Evolutionary conservation across 2,797 vertebrate species (phyloP).

Genomic region (Dendrocincla tyrannina): DNA sequence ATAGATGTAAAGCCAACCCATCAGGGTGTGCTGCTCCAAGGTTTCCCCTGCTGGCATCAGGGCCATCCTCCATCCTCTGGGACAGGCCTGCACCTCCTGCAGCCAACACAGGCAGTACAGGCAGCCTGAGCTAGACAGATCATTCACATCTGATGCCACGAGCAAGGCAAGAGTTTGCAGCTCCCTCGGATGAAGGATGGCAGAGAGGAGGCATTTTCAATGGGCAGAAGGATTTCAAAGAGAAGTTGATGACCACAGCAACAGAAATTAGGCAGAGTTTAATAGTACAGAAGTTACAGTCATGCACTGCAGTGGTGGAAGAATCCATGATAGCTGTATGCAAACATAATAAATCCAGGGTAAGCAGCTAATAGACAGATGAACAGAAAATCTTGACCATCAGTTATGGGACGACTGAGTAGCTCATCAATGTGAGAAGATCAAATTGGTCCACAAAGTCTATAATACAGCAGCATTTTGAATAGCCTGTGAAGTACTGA

Average conservation of each 20-base stretch:
- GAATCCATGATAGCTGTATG: not conserved
- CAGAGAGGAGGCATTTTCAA: not conserved
- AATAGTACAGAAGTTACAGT: not conserved
- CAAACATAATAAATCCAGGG: not conserved
- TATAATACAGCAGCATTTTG: not conserved
- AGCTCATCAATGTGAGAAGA: not conserved
- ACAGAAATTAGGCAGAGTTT: not conserved
- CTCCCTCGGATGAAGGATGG: not conserved
- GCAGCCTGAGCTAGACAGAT: not conserved
- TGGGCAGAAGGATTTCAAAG: not conserved
- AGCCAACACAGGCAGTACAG: not conserved
- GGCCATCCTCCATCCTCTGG: no score
- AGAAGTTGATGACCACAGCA: not conserved
- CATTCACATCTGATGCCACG: not conserved
- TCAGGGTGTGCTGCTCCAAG: not conserved
- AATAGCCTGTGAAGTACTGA: not conserved
- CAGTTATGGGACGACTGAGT: not conserved
- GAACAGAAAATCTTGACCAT: not conserved
- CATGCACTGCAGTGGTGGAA: not conserved
- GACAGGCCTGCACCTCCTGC: not conserved
- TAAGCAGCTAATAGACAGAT: not conserved
- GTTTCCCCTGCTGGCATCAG: not conserved
- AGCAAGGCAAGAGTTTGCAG: accelerated
- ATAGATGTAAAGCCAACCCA: not conserved
- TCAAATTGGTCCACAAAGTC: accelerated